Evolutionary conservation across 2,888 invertebrate genomes (phyloP).

Genomic region (Phengaris arion): DNA sequence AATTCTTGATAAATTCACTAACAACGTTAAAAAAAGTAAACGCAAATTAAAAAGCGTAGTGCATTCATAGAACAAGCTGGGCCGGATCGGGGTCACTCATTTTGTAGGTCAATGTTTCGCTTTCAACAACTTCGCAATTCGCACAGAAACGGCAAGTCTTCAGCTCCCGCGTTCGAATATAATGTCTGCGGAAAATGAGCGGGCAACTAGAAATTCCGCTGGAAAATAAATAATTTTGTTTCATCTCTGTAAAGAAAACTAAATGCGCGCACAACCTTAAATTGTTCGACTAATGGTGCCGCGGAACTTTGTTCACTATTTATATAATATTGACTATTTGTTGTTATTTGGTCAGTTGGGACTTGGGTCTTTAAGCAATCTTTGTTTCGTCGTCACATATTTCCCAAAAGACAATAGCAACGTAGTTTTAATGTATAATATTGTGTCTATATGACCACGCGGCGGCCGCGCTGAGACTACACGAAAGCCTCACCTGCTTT

Average conservation of each 20-base stretch:
- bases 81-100: conserved; percentile 1
- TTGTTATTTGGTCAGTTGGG: too few species aligned
- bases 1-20: background rate
- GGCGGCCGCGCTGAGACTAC: too few species aligned
- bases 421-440: too few species aligned
- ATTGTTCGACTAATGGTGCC: background rate
- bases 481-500: too few species aligned
- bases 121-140: background rate
- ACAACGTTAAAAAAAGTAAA: conserved; percentile 16
- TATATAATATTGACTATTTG: background rate
- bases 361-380: too few species aligned
- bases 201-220: conserved; percentile 4
- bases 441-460: too few species aligned
- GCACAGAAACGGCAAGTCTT: conserved; percentile 3
- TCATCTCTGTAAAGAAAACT: conserved; percentile 3
- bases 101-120: conserved; percentile 13
- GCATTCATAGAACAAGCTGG: background rate
- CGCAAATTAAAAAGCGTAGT: conserved; percentile 20
- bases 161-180: background rate
- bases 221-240: conserved; percentile 15
- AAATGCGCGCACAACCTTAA: background rate
- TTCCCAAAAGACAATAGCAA: too few species aligned
- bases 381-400: too few species aligned
- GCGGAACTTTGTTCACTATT: background rate
- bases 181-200: conserved; percentile 11